Conservation (phyloP, 1,140 invertebrate species). For the Aphis gossypii region DNA sequence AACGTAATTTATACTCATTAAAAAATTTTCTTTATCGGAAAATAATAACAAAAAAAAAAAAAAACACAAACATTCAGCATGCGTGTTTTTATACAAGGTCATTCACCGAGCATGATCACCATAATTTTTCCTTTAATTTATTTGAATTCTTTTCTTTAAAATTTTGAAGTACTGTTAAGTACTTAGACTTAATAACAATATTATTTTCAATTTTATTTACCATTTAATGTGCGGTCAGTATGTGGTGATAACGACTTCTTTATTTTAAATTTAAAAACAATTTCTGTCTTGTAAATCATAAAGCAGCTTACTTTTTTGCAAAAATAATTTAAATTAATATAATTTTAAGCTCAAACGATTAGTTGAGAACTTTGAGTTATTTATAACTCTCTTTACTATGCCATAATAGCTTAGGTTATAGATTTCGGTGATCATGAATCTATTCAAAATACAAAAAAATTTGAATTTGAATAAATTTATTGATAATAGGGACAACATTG, state of each 20-base stretch:
- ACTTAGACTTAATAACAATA: neutral
- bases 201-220: neutral
- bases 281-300: neutral
- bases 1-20: neutral
- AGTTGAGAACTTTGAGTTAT: no score
- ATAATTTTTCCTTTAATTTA: neutral
- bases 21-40: neutral
- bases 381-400: no score
- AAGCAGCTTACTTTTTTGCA: neutral
- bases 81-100: neutral
- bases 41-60: neutral
- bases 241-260: neutral
- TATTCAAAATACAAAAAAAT: neutral
- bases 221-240: neutral
- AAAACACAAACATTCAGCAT: neutral
- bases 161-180: neutral
- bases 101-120: neutral
- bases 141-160: neutral
- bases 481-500: neutral
- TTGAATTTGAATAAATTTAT: neutral
- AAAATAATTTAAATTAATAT: neutral
- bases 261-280: neutral
- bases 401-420: no score
- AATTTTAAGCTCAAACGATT: no score
- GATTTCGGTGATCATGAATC: no score